phyloP scores from a whole-genome alignment of 2,113 vertebrate genomes.

The Platanista minor region DNA sequence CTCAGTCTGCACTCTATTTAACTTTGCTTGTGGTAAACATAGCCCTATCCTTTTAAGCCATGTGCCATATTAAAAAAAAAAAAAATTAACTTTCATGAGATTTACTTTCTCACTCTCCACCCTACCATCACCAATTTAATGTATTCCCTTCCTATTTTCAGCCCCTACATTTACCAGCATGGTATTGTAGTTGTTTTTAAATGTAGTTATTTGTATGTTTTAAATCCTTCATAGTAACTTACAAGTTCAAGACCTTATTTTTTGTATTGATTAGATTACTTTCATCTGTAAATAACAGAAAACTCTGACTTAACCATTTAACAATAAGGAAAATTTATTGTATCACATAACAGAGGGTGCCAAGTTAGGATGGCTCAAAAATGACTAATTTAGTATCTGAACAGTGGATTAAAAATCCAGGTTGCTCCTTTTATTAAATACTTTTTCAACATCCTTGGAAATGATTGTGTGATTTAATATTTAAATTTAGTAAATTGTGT shows the following conservation, averaged over 20 bases:
- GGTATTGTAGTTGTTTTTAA: neutral
- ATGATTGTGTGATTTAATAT: neutral
- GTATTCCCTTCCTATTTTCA: neutral
- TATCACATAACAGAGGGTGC: neutral
- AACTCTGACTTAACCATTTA: neutral
- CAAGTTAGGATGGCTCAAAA: neutral
- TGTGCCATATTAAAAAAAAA: neutral
- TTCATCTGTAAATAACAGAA: neutral
- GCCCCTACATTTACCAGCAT: neutral
- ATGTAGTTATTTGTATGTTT: neutral
- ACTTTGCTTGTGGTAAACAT: neutral
- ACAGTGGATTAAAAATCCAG: neutral
- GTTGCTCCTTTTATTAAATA: neutral
- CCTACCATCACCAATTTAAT: neutral
- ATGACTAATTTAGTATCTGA: neutral
- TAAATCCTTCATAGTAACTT: neutral
- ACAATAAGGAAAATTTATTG: neutral
- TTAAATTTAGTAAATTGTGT: neutral
- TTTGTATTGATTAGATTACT: neutral
- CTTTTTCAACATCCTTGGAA: neutral
- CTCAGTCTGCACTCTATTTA: neutral
- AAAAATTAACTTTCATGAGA: neutral
- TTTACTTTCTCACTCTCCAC: neutral
- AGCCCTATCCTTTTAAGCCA: neutral
- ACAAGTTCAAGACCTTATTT: neutral